Evolutionary conservation across 2,113 vertebrate species (phyloP).

Genomic region (Saccopteryx leptura): DNA sequence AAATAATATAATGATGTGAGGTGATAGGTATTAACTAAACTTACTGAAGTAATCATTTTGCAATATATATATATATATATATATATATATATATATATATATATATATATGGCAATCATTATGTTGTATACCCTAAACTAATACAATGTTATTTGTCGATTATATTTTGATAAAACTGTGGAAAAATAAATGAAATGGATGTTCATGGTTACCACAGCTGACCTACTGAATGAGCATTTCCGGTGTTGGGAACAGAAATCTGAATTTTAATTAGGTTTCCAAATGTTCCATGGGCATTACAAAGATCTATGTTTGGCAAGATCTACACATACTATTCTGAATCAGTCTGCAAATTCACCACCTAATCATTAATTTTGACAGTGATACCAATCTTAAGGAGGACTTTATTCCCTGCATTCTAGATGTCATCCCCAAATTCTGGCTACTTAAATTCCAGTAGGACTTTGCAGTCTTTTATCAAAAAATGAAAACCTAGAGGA

Average conservation of each 20-base stretch:
- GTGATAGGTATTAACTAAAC: background rate
- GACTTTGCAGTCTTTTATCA: background rate
- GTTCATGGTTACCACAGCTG: background rate
- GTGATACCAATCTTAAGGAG: background rate
- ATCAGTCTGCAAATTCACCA: background rate
- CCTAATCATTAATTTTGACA: background rate
- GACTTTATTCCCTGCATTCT: background rate
- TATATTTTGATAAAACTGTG: background rate
- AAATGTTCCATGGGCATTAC: background rate
- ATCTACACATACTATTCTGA: background rate
- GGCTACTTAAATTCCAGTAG: background rate
- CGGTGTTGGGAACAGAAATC: background rate
- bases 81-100: too few species aligned
- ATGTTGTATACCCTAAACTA: background rate
- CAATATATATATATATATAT: background rate
- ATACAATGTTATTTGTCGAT: background rate
- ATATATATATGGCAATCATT: background rate
- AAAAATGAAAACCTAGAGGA: slow-evolving; percentile 10
- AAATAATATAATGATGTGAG: background rate
- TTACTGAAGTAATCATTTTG: background rate
- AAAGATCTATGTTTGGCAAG: slow-evolving; percentile 7
- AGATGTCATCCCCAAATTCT: background rate
- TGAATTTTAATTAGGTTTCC: background rate
- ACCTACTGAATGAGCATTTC: background rate
- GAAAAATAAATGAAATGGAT: slow-evolving; percentile 4